A percentile compares a stretch with the other conserved stretches of the same genome.
These are phyloP conservation scores for Blastobasis lacticolella DNA, from an alignment of 2,888 invertebrate genomes.

Conservation along the genomic window DNA sequence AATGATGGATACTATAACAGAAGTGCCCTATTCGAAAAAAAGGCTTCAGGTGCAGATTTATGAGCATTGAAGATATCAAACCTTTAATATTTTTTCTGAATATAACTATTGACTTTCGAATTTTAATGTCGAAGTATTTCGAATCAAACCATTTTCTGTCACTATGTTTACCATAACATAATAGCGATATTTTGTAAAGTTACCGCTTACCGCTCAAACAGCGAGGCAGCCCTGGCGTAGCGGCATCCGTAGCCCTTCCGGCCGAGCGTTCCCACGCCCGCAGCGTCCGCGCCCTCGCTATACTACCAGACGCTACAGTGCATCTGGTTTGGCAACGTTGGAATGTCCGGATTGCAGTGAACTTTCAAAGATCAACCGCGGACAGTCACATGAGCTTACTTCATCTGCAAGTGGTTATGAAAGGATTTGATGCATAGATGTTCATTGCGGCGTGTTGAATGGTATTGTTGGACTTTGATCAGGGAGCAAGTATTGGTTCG, in stretches of 20 bases:
- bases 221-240: not conserved
- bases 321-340: conserved; percentile 1
- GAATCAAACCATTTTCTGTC: no score
- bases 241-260: not conserved
- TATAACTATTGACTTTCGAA: no score
- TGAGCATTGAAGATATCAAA: no score
- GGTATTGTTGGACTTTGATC: not conserved
- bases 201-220: no score
- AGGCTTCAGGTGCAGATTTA: no score
- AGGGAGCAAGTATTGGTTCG: not conserved
- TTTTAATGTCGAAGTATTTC: no score
- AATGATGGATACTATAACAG: no score
- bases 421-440: not conserved
- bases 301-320: not conserved
- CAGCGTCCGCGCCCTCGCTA: not conserved
- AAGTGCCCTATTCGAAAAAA: no score
- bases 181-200: no score
- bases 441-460: not conserved
- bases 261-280: not conserved
- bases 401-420: not conserved
- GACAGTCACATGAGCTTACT: not conserved
- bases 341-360: not conserved
- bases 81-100: no score
- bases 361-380: not conserved
- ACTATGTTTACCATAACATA: no score